phyloP scores from a whole-genome alignment of 2,797 vertebrate genomes.

The Antennarius maculatus region DNA sequence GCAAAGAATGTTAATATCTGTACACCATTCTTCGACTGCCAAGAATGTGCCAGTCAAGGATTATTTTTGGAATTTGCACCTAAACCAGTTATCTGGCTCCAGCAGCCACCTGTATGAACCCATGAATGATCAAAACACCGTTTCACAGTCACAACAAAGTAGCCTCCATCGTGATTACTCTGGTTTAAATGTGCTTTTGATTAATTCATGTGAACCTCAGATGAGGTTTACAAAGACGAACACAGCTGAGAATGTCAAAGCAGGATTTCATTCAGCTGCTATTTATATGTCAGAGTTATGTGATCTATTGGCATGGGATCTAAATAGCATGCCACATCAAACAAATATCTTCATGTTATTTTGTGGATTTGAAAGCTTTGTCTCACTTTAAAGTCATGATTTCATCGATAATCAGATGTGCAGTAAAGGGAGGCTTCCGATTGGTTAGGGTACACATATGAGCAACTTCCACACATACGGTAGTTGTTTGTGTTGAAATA shows the following conservation, averaged over 20 bases:
- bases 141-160: constrained; percentile 32
- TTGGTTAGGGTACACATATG: too few species aligned
- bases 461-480: too few species aligned
- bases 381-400: too few species aligned
- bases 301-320: too few species aligned
- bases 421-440: too few species aligned
- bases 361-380: too few species aligned
- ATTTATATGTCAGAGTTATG: constrained; percentile 29
- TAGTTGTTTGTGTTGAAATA: too few species aligned
- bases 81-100: constrained; percentile 16
- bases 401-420: too few species aligned
- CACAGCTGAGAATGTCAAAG: constrained; percentile 49
- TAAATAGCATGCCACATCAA: too few species aligned
- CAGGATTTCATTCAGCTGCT: constrained; percentile 40
- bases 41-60: constrained; percentile 34
- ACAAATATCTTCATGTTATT: too few species aligned
- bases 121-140: constrained; percentile 32
- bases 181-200: constrained; percentile 16
- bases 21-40: constrained; percentile 27
- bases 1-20: constrained; percentile 25
- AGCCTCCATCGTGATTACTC: constrained; percentile 36
- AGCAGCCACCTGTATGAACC: constrained; percentile 44
- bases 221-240: constrained; percentile 24
- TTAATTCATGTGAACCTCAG: constrained; percentile 28
- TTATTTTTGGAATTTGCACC: constrained; percentile 33